These are phyloP conservation scores for Gibbula magus DNA, from an alignment of 2,888 invertebrate species.

Conservation along the genomic window DNA sequence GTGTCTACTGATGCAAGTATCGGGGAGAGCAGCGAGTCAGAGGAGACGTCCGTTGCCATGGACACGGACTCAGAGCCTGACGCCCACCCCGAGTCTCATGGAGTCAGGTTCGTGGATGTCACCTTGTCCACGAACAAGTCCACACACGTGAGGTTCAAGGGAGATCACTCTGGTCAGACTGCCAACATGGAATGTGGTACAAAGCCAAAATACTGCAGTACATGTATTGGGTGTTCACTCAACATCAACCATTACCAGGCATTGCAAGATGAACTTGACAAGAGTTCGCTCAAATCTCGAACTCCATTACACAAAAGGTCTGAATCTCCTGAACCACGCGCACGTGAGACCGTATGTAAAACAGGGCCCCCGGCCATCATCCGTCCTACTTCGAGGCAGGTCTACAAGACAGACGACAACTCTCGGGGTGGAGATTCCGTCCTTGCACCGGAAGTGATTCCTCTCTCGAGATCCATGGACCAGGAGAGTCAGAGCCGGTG, in stretches of 20 bases:
- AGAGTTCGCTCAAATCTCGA: neutral
- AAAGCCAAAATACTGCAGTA: neutral
- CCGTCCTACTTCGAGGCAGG: neutral
- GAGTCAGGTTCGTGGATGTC: neutral
- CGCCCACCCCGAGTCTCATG: no score
- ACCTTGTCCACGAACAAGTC: neutral
- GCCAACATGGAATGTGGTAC: neutral
- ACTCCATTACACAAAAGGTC: neutral
- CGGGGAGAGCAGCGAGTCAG: no score
- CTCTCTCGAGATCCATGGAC: neutral
- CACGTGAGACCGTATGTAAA: neutral
- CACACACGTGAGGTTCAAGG: neutral
- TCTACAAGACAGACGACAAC: neutral
- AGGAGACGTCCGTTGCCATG: no score
- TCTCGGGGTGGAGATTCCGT: neutral
- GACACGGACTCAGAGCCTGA: no score
- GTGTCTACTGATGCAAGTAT: no score
- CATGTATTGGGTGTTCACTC: neutral
- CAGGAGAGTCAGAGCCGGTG: neutral
- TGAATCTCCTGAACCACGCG: neutral
- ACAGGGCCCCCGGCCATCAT: neutral
- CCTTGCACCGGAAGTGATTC: neutral
- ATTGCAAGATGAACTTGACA: no score
- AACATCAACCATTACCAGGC: neutral
- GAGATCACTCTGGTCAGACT: neutral